Base-by-base conservation (phyloP, 2,113 vertebrate genomes). In the Merops nubicus region DNA sequence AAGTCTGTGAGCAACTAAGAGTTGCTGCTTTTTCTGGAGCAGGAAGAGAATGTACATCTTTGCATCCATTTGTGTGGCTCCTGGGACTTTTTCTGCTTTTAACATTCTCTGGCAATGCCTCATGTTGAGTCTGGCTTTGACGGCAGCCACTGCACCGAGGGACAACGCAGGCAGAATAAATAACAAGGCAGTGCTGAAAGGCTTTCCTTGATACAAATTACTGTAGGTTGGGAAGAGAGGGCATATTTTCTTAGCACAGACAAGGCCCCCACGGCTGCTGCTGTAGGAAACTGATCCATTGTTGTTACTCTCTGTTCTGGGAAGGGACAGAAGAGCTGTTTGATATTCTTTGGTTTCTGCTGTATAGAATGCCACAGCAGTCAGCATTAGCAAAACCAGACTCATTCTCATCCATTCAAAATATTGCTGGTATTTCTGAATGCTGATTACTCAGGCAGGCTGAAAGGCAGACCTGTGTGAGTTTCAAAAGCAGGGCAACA, bases 151-250 rank as follows among this genome's bases (percentile, higher is more conserved):
- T 45, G 70, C 59, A 62, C 65, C 2, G 4, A 54, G 67, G 57
- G 77, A 45, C 85, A 78, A 42, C 57, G 93, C 91, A 78, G 74
- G 70, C 57, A 91, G 91, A 93, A 93, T 95, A 82, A 95, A 95
- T 91, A 96, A 85, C 45, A 76, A 79, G 62, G 68, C 54, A 77
- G 45, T 23, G 36, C 54, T 73, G 78, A 89, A 59, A 91, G 67
- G 45, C 6, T 94, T 93, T 85, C 62, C 85, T 91, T 94, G 75
- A 79, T 85, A 90, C 23, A 85, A 70, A 90, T 85, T 85, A 45
- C 81, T 88, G 87, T 79, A 79, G 70, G 74, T 57, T 85, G 59
- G 57, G 67, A 92, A 87, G 45, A 92, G 47, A 84, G 42, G 54
- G 57, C 28, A 76, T 76, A 86, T 88, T 96, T 93, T 78, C 45